Evolutionary conservation across 2,888 invertebrate genomes (phyloP).

Genomic region (Andrena chrysosceles): DNA sequence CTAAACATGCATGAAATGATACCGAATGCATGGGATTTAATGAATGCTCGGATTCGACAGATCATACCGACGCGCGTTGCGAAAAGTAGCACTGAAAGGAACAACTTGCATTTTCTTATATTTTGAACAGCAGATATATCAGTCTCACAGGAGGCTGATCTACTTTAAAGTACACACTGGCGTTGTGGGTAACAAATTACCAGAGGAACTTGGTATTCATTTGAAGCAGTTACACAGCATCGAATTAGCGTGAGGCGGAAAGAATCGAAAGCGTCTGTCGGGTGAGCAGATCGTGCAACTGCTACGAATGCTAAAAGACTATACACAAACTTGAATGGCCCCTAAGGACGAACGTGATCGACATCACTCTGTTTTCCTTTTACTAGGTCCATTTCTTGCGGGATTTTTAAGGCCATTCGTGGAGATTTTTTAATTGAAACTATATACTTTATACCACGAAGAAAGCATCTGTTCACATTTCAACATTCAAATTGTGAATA

Average conservation of each 20-base stretch:
- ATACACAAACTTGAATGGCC: too few relatives aligned
- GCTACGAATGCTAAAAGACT: neutral
- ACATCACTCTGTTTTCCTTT: too few relatives aligned
- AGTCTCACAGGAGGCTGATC: neutral
- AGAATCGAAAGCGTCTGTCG: neutral
- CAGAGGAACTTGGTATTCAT: neutral
- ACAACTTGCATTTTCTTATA: too few relatives aligned
- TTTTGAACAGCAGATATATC: neutral
- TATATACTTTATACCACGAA: too few relatives aligned
- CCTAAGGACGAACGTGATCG: too few relatives aligned
- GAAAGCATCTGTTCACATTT: too few relatives aligned
- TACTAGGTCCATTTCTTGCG: too few relatives aligned
- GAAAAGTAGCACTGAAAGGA: too few relatives aligned
- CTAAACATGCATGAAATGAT: neutral
- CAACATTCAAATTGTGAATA: too few relatives aligned
- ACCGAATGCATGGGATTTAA: neutral
- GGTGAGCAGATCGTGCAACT: neutral
- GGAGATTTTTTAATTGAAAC: too few relatives aligned
- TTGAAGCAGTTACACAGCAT: neutral
- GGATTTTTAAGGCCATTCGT: too few relatives aligned
- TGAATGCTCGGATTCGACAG: neutral
- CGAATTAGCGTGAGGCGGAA: neutral
- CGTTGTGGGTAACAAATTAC: slow-evolving; percentile 1
- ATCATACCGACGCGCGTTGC: too few relatives aligned
- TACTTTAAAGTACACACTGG: neutral